Percentiles rank a stretch among this genome's conserved stretches.
Conservation (phyloP, 2,113 vertebrate species). For the Notiomystis cincta region DNA sequence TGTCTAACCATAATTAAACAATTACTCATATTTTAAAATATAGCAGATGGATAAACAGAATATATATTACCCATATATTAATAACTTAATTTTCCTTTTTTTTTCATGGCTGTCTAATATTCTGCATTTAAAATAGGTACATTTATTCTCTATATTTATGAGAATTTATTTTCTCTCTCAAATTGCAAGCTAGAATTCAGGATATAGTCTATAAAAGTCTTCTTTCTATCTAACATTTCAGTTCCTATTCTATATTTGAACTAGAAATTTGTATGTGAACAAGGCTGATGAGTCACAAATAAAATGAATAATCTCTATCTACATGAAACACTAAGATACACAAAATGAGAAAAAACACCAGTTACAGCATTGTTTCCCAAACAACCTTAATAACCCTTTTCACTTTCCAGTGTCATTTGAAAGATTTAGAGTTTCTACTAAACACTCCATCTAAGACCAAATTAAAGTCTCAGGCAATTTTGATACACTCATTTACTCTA, state of each 20-base stretch:
- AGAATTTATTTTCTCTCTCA: background rate
- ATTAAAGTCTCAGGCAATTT: slow-evolving; percentile 19
- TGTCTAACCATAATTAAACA: background rate
- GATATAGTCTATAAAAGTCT: background rate
- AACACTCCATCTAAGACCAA: slow-evolving; percentile 4
- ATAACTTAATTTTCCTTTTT: background rate
- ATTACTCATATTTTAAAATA: background rate
- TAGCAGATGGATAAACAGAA: background rate
- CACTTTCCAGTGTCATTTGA: background rate
- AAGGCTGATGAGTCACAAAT: background rate
- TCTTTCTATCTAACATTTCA: background rate
- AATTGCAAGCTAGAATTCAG: background rate
- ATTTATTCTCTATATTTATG: background rate
- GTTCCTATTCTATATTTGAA: background rate
- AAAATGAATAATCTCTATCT: background rate
- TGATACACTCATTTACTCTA: background rate
- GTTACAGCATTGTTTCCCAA: background rate
- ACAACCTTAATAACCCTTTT: background rate
- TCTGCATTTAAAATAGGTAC: background rate
- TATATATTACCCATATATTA: background rate
- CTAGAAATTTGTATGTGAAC: background rate
- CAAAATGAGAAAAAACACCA: background rate
- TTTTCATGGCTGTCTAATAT: background rate
- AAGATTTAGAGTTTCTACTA: background rate
- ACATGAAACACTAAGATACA: background rate